A percentile compares a stretch with the other conserved stretches of the same genome.
Evolutionary conservation across 2,888 invertebrate genomes (phyloP).

Genomic region (Cheilosia variabilis): DNA sequence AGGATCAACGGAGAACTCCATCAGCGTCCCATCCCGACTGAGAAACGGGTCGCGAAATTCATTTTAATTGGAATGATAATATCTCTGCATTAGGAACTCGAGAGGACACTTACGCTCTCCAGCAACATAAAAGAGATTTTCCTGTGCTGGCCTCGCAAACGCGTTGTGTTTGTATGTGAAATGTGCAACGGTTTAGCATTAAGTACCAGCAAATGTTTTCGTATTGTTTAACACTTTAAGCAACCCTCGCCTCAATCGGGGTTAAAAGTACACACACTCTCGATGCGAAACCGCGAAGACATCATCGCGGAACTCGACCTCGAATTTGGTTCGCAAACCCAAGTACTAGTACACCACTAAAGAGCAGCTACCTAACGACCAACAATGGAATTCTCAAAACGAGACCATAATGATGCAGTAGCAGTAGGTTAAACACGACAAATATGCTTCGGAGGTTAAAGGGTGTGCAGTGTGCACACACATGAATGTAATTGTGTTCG

Average conservation of each 20-base stretch:
- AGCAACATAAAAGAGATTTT: conserved; percentile 60
- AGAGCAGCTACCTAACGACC: conserved; percentile 69
- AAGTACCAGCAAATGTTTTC: conserved; percentile 78
- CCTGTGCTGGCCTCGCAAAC: conserved; percentile 11
- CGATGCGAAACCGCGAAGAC: conserved; percentile 63
- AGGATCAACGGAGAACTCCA: neutral
- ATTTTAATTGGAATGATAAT: conserved; percentile 78
- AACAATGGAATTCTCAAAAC: conserved; percentile 63
- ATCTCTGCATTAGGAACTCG: conserved; percentile 77
- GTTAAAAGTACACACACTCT: conserved; percentile 71
- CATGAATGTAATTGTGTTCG: conserved; percentile 46
- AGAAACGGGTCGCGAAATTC: conserved; percentile 25
- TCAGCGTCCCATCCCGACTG: neutral
- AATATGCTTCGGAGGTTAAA: conserved; percentile 72
- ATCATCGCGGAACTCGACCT: conserved; percentile 72
- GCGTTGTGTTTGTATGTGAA: conserved; percentile 61
- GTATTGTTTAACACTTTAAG: conserved; percentile 78
- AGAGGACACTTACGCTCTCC: conserved; percentile 74
- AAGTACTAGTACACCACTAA: conserved; percentile 60
- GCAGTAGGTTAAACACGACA: conserved; percentile 74
- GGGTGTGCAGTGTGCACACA: conserved; percentile 68
- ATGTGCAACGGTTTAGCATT: conserved; percentile 77
- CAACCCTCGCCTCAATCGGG: conserved; percentile 75
- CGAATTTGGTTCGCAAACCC: conserved; percentile 61
- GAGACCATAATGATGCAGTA: conserved; percentile 69